A percentile compares a stretch with the other conserved stretches of the same genome.
These are phyloP conservation scores for Pangasianodon gigas DNA, from an alignment of 2,113 vertebrate genomes.

Conservation along the genomic window DNA sequence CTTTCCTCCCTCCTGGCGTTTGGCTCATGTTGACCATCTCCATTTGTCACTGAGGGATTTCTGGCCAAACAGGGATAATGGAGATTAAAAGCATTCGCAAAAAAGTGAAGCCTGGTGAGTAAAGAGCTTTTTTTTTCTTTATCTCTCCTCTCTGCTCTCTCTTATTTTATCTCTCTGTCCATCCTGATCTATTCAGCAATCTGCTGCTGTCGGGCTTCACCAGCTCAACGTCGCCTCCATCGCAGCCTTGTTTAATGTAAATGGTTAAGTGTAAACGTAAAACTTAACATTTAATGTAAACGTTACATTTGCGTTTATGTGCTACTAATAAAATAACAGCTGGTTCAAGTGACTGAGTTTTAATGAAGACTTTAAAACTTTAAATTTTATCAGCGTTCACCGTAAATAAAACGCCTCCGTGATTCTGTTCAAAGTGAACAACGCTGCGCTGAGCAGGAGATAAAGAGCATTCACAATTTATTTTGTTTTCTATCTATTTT, in stretches of 20 bases:
- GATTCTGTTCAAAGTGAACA: too few species aligned
- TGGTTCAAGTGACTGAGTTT: neutral
- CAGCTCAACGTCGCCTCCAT: neutral
- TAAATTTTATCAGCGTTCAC: neutral
- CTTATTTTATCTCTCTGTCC: neutral
- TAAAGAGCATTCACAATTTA: neutral
- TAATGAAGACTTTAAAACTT: neutral
- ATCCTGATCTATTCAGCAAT: too few species aligned
- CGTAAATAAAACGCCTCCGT: neutral
- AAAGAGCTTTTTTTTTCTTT: constrained; percentile 53
- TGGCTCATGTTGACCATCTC: constrained; percentile 54
- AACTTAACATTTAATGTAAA: too few species aligned
- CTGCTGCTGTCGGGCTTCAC: neutral
- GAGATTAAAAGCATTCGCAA: constrained; percentile 63
- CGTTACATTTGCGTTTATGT: too few species aligned
- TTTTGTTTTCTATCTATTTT: neutral
- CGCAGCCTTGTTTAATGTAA: neutral
- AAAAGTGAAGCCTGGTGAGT: constrained; percentile 58
- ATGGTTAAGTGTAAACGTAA: neutral
- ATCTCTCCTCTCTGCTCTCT: neutral
- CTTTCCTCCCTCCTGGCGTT: constrained; percentile 58
- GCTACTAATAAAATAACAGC: too few species aligned
- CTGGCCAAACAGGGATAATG: constrained; percentile 64
- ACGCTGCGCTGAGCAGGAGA: neutral
- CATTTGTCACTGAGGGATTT: constrained; percentile 63